Evolutionary conservation across 2,797 vertebrate genomes (phyloP), one percentile per base, ranked within the genome.

Genomic region (Cottoperca gobio): DNA sequence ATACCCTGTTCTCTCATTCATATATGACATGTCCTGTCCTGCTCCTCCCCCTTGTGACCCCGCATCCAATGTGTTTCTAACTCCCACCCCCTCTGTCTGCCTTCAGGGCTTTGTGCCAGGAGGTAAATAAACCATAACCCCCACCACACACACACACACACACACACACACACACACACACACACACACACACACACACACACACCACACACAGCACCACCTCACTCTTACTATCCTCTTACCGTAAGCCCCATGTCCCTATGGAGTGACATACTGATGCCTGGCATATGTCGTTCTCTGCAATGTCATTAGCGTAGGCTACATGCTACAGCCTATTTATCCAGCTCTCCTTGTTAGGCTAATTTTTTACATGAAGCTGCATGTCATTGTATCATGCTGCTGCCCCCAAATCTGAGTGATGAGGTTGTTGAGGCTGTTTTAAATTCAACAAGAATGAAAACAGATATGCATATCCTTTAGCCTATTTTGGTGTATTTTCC

Each of bases 211-310:
- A 76, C 59, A 33, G 6, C 74, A 69, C 64, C 73, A 76, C 73
- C 79, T 85, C 72, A 69, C 62, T 79, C 84, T 84, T 88, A 84
- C 90, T 89, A 92, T 94, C 92, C 89, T 92, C 91, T 94, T 93
- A 93, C 90, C 79, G 75, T 91, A 91, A 93, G 83, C 84, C 75
- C 85, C 80, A 70, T 84, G 85, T 92, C 90, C 92, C 91, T n/a
- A 65, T 85, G 92, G 92, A 92, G 88, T 75, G 88, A 90, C 90
- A 90, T 90, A 83, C 83, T 91, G 89, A 93, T 90, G 91, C 89
- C 92, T 90, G 91, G 91, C 92, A 93, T 92, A 91, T 93, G 92
- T 92, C 80, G 77, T 90, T 91, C 89, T 67, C 84, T 83, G 83
- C 87, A 69, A 85, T 83, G 85, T 92, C 87, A 92, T 93, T 91